These are phyloP conservation scores for Pammene fasciana DNA, from an alignment of 2,888 invertebrate genomes.

Conservation along the genomic window DNA sequence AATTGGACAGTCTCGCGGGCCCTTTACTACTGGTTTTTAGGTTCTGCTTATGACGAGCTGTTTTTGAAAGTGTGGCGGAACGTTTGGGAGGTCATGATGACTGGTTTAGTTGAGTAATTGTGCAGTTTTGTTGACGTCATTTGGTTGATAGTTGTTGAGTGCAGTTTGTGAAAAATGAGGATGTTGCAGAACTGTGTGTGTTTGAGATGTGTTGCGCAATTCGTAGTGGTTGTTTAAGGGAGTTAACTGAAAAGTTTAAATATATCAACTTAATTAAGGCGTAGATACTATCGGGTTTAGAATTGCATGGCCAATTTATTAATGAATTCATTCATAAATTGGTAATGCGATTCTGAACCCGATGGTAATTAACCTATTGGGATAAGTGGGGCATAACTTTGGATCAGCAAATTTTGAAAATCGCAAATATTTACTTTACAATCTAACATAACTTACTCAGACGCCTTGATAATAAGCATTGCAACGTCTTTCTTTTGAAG, in stretches of 20 bases:
- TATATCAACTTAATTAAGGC: too few species aligned
- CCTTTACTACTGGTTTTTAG: constrained; percentile 26
- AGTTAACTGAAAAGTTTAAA: background rate
- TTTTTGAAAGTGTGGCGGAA: constrained; percentile 41
- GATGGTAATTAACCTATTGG: too few species aligned
- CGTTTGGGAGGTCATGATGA: constrained; percentile 51
- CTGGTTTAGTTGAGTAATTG: constrained; percentile 66
- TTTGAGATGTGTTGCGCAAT: constrained; percentile 34
- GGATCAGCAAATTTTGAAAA: too few species aligned
- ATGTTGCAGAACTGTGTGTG: constrained; percentile 47
- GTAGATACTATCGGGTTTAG: too few species aligned
- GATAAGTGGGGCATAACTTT: too few species aligned
- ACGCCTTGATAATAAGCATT: too few species aligned
- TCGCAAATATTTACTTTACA: too few species aligned
- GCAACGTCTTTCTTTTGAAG: too few species aligned
- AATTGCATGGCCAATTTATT: too few species aligned
- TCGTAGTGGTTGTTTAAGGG: constrained; percentile 12
- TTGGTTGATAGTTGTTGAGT: constrained; percentile 70
- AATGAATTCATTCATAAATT: too few species aligned
- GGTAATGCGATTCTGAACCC: too few species aligned
- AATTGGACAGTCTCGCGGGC: constrained; percentile 21
- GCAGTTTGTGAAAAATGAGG: constrained; percentile 50
- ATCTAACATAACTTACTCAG: too few species aligned
- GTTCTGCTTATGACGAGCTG: constrained; percentile 47
- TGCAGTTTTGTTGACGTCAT: constrained; percentile 79